A percentile compares a stretch with the other conserved stretches of the same genome.
These are phyloP conservation scores for Leptocoma aspasia DNA, from an alignment of 2,113 vertebrate genomes.

Conservation along the genomic window DNA sequence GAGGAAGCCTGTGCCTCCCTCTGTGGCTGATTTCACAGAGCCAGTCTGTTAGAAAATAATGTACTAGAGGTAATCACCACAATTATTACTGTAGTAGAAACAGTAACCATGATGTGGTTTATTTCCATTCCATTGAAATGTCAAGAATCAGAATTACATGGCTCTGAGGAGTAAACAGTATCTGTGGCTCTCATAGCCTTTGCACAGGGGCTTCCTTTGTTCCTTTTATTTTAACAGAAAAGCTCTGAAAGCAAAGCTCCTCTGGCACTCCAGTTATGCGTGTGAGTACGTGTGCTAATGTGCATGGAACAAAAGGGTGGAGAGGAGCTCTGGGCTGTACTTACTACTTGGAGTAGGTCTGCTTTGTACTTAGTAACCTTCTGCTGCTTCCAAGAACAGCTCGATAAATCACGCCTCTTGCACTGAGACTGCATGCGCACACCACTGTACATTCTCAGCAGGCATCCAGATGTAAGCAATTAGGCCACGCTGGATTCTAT, in stretches of 20 bases:
- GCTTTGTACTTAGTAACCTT: background rate
- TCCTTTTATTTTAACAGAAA: background rate
- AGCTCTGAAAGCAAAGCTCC: background rate
- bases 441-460: background rate
- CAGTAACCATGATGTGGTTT: background rate
- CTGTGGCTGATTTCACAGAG: background rate
- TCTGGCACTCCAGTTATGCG: background rate
- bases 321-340: background rate
- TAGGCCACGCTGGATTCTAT: background rate
- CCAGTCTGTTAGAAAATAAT: background rate
- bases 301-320: background rate
- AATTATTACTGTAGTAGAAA: background rate
- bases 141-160: background rate
- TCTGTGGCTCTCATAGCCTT: background rate
- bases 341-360: background rate
- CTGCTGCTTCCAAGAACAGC: slow-evolving; percentile 42
- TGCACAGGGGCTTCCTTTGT: background rate
- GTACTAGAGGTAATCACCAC: background rate
- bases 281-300: background rate
- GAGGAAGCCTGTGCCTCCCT: background rate
- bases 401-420: slow-evolving; percentile 30
- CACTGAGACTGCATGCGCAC: background rate
- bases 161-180: background rate
- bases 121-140: background rate
- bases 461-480: slow-evolving; percentile 26